A percentile compares a stretch with the other conserved stretches of the same genome.
Evolutionary conservation across 1,140 invertebrate genomes (phyloP).

Genomic region (Zaprionus camerounensis): DNA sequence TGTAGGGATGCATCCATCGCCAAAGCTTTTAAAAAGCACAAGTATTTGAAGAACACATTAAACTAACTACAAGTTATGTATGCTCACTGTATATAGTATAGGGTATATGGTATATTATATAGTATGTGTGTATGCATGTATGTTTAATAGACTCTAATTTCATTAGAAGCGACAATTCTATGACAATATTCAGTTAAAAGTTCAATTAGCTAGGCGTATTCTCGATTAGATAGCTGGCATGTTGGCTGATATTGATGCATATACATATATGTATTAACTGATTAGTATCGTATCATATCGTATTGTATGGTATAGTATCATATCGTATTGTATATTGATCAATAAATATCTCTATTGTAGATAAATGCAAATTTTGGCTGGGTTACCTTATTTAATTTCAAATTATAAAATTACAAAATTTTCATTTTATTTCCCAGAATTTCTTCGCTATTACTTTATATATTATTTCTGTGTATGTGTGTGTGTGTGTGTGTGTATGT

Average conservation of each 20-base stretch:
- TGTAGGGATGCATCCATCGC: slow-evolving; percentile 61
- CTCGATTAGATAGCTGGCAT: slow-evolving; percentile 58
- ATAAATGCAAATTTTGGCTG: slow-evolving; percentile 81
- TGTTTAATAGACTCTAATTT: slow-evolving; percentile 70
- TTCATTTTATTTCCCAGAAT: slow-evolving; percentile 18
- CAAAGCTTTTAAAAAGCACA: slow-evolving; percentile 71
- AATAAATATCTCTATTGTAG: slow-evolving; percentile 76
- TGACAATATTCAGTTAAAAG: slow-evolving; percentile 45
- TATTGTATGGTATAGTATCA: slow-evolving; percentile 52
- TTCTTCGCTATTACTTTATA: slow-evolving; percentile 26
- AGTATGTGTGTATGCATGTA: slow-evolving; percentile 23
- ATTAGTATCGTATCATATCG: slow-evolving; percentile 20
- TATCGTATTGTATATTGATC: slow-evolving; percentile 59
- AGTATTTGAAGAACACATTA: slow-evolving; percentile 32
- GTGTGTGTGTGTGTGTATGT: slow-evolving; percentile 9
- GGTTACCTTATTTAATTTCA: slow-evolving; percentile 52
- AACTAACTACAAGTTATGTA: slow-evolving; percentile 24
- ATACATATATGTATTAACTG: slow-evolving; percentile 17
- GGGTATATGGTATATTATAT: slow-evolving; percentile 7
- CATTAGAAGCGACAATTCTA: slow-evolving; percentile 61
- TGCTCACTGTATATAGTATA: slow-evolving; percentile 20
- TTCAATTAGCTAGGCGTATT: slow-evolving; percentile 51
- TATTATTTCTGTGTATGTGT: neutral
- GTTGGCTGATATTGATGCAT: neutral
- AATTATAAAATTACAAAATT: slow-evolving; percentile 35